Evolutionary conservation across 2,888 invertebrate genomes (phyloP).

Genomic region (Torymus tubicola): DNA sequence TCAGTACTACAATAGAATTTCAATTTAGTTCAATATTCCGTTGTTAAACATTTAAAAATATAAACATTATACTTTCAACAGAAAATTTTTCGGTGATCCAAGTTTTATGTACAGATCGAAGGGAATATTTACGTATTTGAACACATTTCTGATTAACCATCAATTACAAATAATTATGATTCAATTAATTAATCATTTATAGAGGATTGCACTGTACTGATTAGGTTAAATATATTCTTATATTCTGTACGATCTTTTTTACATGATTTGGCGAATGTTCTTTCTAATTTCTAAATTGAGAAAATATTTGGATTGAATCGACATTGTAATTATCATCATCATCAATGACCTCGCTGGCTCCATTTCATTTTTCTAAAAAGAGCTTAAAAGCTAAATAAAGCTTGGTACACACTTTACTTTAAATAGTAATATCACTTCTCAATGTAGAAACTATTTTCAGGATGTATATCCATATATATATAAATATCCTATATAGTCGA

Average conservation of each 20-base stretch:
- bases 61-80: slow-evolving; percentile 19
- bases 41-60: slow-evolving; percentile 27
- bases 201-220: slow-evolving; percentile 18
- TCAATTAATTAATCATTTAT: neutral
- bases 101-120: slow-evolving; percentile 25
- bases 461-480: neutral
- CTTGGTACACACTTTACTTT: neutral
- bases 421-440: slow-evolving; percentile 12
- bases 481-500: neutral
- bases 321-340: too few relatives aligned
- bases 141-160: slow-evolving; percentile 10
- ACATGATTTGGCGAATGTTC: too few relatives aligned
- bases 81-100: slow-evolving; percentile 8
- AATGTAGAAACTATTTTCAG: slow-evolving; percentile 3
- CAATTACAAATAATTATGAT: slow-evolving; percentile 5
- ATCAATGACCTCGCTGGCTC: too few relatives aligned
- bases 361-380: too few relatives aligned
- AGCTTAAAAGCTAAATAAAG: neutral
- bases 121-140: slow-evolving; percentile 7
- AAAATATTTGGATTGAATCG: neutral
- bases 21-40: slow-evolving; percentile 29
- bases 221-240: slow-evolving; percentile 6
- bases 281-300: neutral
- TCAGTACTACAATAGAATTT: slow-evolving; percentile 33
- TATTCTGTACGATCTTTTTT: neutral